Conservation (phyloP, 1,140 invertebrate genomes). For the Habropoda laboriosa region DNA sequence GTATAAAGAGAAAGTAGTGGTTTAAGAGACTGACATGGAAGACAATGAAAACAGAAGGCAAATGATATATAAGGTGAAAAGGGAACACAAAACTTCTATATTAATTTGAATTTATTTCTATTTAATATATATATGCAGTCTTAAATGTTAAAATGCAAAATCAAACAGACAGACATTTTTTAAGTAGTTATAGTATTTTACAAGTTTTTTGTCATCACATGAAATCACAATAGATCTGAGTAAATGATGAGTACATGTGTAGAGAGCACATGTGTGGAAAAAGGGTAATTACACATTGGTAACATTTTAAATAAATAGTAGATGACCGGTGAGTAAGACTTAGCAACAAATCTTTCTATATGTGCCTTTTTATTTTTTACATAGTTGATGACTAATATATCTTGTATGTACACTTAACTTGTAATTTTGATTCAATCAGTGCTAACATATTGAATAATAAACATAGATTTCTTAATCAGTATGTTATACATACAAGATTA, state of each 20-base stretch:
- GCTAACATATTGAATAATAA: conserved; percentile 5
- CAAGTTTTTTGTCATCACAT: conserved; percentile 67
- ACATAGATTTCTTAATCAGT: conserved; percentile 18
- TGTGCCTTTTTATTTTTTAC: conserved; percentile 49
- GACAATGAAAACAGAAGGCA: conserved; percentile 55
- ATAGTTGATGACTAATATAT: conserved; percentile 36
- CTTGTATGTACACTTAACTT: conserved; percentile 35
- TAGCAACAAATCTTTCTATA: conserved; percentile 48
- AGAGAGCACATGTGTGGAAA: conserved; percentile 66
- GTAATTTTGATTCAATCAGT: conserved; percentile 34
- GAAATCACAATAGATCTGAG: conserved; percentile 63
- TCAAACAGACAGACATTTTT: conserved; percentile 70
- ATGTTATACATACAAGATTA: conserved; percentile 22
- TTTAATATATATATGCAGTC: conserved; percentile 64
- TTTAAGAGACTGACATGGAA: conserved; percentile 65
- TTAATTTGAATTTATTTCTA: conserved; percentile 61
- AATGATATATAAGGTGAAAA: conserved; percentile 53
- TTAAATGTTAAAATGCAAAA: conserved; percentile 73
- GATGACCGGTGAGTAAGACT: conserved; percentile 33
- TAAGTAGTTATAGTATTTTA: conserved; percentile 70
- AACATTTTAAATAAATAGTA: conserved; percentile 21
- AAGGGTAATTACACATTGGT: conserved; percentile 68
- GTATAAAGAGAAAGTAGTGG: conserved; percentile 61
- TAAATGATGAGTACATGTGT: conserved; percentile 60
- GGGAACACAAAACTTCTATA: conserved; percentile 48